Base-by-base conservation (phyloP, 2,888 invertebrate genomes). In the Volucella inflata region DNA sequence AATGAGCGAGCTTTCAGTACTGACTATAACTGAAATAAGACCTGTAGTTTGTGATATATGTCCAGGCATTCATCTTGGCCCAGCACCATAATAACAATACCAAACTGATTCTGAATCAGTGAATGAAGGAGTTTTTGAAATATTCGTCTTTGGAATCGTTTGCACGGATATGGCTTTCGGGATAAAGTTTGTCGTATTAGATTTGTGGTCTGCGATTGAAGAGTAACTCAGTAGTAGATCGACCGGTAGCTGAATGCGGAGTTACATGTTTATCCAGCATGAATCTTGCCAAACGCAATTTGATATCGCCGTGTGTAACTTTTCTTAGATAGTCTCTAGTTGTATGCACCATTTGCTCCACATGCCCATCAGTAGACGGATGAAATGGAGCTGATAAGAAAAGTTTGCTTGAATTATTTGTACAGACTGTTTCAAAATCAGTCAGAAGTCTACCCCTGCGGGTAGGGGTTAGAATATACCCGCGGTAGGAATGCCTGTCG, bases 101-200 rank as follows among this genome's bases (percentile, higher is more conserved):
- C 70, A 70, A 48, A 70, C 70, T 38, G 70, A 17, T 17, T 55
- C 68, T 14, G 10, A 44, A 12, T 57, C 36, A 2, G n/a, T 21
- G 40, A 2, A 57, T 38, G 38, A 1, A 40, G 0, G 14, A 10
- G 4, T 40, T 48, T 59, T 48, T 16, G 57, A 57, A 42, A 59
- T 8, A 10, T 57, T 14, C 21, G 21, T 21, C 21, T 21, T 1
- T 1, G n/a, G n/a, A n/a, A n/a, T n/a, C n/a, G n/a, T n/a, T n/a
- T 70, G 57, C 36, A 38, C 12, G 14, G 70, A n/a, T 38, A 70
- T 70, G 16, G 57, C 6, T 2, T 48, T 70, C 70, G 46, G 48
- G 48, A 57, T 70, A 57, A 70, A 70, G 70, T 57, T 59, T 70
- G 17, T 57, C 16, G 38, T 2, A 21, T 2, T 21, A 21, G 21